phyloP scores from a whole-genome alignment of 2,113 vertebrate genomes.

The Tragelaphus strepsiceros region DNA sequence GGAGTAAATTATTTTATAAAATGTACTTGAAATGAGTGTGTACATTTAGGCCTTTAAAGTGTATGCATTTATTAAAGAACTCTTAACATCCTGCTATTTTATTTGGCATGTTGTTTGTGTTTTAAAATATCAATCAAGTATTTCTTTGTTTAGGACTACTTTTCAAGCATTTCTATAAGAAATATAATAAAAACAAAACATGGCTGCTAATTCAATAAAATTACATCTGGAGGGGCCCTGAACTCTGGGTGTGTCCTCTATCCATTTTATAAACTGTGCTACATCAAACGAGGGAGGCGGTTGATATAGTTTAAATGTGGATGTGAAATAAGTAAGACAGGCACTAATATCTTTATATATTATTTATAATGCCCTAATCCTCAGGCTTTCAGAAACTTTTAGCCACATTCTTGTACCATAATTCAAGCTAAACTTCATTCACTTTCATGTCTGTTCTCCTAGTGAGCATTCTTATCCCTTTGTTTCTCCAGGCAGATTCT shows the following conservation, averaged over 20 bases:
- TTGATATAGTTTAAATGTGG: not conserved
- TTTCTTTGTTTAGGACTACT: constrained; percentile 26
- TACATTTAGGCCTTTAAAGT: constrained; percentile 9
- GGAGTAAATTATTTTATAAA: constrained; percentile 60
- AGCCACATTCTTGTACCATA: not conserved
- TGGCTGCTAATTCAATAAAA: not conserved
- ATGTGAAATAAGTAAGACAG: not conserved
- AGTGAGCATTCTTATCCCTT: not conserved
- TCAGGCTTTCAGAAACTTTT: not conserved
- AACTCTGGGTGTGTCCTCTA: not conserved
- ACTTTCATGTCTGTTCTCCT: not conserved
- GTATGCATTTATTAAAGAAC: constrained; percentile 20
- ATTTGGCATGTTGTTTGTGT: not conserved
- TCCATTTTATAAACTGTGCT: not conserved
- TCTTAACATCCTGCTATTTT: not conserved
- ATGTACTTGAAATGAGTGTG: constrained; percentile 54
- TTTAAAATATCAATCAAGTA: constrained; percentile 31
- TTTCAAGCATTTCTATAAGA: constrained; percentile 11
- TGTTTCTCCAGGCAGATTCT: not conserved
- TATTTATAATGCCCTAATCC: not conserved
- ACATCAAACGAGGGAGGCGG: rapidly evolving
- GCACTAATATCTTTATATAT: not conserved
- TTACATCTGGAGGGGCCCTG: not conserved
- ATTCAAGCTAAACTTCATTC: not conserved
- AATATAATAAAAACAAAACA: not conserved